Evolutionary conservation across 2,113 vertebrate genomes (phyloP).

Genomic region (Centrocercus urophasianus): DNA sequence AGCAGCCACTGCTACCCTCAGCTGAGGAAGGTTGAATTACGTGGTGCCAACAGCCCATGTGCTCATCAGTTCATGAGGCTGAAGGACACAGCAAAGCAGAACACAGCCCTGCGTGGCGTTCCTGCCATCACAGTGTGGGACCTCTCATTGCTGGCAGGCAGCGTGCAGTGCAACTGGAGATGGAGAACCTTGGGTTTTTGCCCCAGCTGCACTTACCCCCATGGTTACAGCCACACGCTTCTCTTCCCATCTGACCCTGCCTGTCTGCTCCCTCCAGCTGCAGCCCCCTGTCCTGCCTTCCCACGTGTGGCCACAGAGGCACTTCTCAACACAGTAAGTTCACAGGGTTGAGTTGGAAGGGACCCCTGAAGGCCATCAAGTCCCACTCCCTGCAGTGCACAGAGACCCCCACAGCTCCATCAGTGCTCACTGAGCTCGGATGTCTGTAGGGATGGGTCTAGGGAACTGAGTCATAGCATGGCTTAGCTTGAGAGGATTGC

Average conservation of each 20-base stretch:
- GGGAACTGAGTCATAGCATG: not conserved
- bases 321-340: too few relatives aligned
- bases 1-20: not conserved
- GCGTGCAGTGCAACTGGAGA: not conserved
- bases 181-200: not conserved
- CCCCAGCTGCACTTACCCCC: not conserved
- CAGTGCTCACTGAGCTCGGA: too few relatives aligned
- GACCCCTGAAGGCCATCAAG: too few relatives aligned
- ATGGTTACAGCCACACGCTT: not conserved
- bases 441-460: too few relatives aligned
- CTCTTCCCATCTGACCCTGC: not conserved
- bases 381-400: too few relatives aligned
- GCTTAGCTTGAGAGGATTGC: not conserved
- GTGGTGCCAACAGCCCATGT: not conserved
- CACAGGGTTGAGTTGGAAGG: too few relatives aligned
- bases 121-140: not conserved
- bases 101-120: not conserved
- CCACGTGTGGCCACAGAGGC: not conserved
- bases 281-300: not conserved
- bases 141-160: not conserved
- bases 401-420: too few relatives aligned
- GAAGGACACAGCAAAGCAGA: not conserved
- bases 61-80: accelerated
- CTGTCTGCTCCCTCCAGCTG: not conserved
- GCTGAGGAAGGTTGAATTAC: not conserved